phyloP scores from a whole-genome alignment of 2,888 invertebrate genomes.

The Euproctis similis region DNA sequence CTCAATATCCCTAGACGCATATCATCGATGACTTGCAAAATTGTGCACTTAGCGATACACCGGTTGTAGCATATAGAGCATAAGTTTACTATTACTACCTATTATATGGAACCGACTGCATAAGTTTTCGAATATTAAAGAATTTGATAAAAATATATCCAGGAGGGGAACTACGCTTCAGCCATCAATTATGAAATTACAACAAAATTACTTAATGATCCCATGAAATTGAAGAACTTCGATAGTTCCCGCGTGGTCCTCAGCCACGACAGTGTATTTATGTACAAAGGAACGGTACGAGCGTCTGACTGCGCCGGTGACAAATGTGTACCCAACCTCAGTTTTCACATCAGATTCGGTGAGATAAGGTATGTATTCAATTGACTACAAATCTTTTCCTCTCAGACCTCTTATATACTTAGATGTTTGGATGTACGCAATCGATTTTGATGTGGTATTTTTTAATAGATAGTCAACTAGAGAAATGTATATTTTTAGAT shows the following conservation, averaged over 20 bases:
- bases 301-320: constrained; percentile 28
- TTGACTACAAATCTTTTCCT: too few species aligned
- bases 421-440: too few species aligned
- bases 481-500: too few species aligned
- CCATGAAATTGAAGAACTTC: constrained; percentile 8
- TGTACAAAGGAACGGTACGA: constrained; percentile 9
- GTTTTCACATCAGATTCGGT: constrained; percentile 6
- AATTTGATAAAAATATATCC: neutral
- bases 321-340: constrained; percentile 25
- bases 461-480: too few species aligned
- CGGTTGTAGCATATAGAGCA: too few species aligned
- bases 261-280: constrained; percentile 26
- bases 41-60: too few species aligned
- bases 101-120: too few species aligned
- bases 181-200: constrained; percentile 26
- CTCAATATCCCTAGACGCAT: too few species aligned
- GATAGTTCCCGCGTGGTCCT: constrained; percentile 22
- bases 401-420: too few species aligned
- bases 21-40: too few species aligned
- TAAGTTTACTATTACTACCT: too few species aligned
- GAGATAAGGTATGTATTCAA: constrained; percentile 18
- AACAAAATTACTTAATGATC: constrained; percentile 22
- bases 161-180: constrained; percentile 29
- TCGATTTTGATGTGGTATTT: too few species aligned
- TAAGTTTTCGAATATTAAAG: constrained; percentile 1